Evolutionary conservation across 2,797 vertebrate genomes (phyloP), one percentile per base, ranked within the genome.

Genomic region (Buphagus erythrorhynchus): DNA sequence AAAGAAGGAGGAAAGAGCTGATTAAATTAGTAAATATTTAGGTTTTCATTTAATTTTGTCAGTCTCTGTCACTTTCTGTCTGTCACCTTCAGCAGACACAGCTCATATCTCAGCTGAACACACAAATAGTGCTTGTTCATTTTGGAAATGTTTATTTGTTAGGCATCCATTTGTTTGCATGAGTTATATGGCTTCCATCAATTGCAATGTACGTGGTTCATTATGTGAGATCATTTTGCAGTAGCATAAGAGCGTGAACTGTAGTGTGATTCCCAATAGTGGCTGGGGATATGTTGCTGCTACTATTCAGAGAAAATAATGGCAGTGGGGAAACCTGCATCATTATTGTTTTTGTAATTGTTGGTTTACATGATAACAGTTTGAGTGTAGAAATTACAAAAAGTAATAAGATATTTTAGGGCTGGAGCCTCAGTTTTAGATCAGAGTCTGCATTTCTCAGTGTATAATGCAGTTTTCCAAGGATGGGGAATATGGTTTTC

Each of bases 141-240:
- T 97, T 81, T 28, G 35, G 73, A 68, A 92, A 58, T 86, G 76
- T 90, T 96, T 96, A 72, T 95, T 95, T 96, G 87, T 94, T 95
- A 96, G 82, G 65, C 51, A 84, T 88, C 76, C 55, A 36, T 90
- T 95, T 97, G 79, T 95, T 97, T 95, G 93, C 79, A 81, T 84
- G 87, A 81, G 85, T 93, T 92, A 66, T 78, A 84, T 49, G 46
- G 52, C 59, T 96, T 93, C 90, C 67, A 91, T 90, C 82, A 92
- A 73, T 95, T 95, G 90, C 63, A 49, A 49, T 10, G 4, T 86
- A 79, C 4, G 19, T 73, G 84, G 67, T 71, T 96, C 90, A 55
- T 88, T 93, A 91, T 73, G 68, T 69, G 76, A 85, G 82, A 88
- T 84, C 77, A 86, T 95, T 95, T 63, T 94, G 83, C 66, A 67